These are phyloP conservation scores for Peromyscus polionotus DNA, from an alignment of 2,113 vertebrate genomes.

Conservation along the genomic window DNA sequence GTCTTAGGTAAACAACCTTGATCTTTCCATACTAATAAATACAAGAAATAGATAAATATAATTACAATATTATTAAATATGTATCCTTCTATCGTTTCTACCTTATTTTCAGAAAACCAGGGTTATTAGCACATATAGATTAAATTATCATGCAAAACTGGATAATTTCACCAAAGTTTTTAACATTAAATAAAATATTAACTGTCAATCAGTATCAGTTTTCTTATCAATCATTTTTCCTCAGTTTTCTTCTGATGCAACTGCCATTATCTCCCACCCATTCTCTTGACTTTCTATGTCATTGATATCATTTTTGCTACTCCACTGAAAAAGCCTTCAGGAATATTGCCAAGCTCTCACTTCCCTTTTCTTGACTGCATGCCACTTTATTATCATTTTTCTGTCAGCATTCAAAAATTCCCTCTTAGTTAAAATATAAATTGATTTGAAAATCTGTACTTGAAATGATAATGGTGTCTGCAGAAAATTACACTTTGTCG, in stretches of 20 bases:
- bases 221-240: background rate
- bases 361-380: background rate
- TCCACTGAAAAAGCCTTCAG: background rate
- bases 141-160: background rate
- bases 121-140: background rate
- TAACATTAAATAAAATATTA: constrained; percentile 11
- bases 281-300: background rate
- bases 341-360: background rate
- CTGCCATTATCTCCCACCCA: background rate
- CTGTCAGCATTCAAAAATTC: background rate
- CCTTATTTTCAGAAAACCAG: background rate
- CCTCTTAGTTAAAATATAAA: constrained; percentile 26
- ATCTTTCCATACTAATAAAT: background rate
- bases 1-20: constrained; percentile 20
- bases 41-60: background rate
- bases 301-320: background rate
- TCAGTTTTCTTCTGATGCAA: background rate
- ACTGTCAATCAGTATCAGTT: background rate
- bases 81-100: background rate
- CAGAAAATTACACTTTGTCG: background rate
- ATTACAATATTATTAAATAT: background rate
- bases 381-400: background rate
- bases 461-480: background rate
- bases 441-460: constrained; percentile 6
- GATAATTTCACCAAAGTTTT: background rate